Base-by-base conservation (phyloP, 1,140 invertebrate species). In the Rhopalosiphum padi region DNA sequence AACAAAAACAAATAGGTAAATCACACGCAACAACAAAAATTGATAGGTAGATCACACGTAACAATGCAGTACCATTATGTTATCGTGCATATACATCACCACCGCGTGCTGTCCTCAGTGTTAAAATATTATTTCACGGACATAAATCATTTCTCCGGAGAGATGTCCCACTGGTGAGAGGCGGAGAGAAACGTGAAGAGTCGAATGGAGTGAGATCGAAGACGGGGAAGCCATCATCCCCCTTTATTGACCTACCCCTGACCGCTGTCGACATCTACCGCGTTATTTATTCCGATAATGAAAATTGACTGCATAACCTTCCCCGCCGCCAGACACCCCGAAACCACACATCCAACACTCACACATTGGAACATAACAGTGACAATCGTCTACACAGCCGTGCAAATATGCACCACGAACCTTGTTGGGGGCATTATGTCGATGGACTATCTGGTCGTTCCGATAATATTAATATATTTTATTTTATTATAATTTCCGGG, bases 271-370 rank as follows among this genome's bases (percentile, higher is more conserved):
- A 91, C 60, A 68, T 91, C 41, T 83, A 48, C 41, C 9, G n/a
- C n/a, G n/a, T 48, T 77, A 82, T 91, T 82, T 91, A 91, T 91
- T 46, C 41, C 46, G 43, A 91, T 91, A 83, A 91, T 37, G 55
- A 82, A 82, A 91, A 91, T 91, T 46, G 43, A 91, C 90, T 91
- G 30, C 25, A 60, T 11, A 21, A 46, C 21, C 87, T 21, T n/a
- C 46, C 43, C 23, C 41, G 30, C 0, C 85, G 11, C 48, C 25
- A 41, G 83, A 11, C 21, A 43, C 25, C 41, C 25, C 7, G 18
- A 8, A 68, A 82, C 30, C 30, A 82, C 35, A 21, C 35, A 37
- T 30, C 25, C 55, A 55, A 60, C 55, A 30, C 25, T 15, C 55
- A 30, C 55, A 30, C 55, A 30, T 25, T 30, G 25, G 2, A 60